phyloP scores from a whole-genome alignment of 2,888 invertebrate genomes.

The Lithophane leautieri region DNA sequence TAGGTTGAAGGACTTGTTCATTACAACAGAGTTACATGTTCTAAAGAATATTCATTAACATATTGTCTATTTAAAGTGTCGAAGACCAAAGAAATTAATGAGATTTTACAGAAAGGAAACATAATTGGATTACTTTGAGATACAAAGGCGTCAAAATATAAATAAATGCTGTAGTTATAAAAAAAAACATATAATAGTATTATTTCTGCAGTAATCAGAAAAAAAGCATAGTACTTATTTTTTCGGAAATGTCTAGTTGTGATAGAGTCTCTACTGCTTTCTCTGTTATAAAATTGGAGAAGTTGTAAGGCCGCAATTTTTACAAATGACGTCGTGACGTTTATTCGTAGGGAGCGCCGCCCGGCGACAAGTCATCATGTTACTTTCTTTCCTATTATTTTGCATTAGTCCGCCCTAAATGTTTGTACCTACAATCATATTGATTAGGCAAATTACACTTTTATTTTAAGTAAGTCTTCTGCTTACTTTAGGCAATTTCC shows the following conservation, averaged over 20 bases:
- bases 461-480: conserved; percentile 49
- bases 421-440: conserved; percentile 75
- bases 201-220: background rate
- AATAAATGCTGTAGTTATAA: conserved; percentile 18
- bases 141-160: conserved; percentile 19
- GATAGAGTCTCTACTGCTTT: conserved; percentile 70
- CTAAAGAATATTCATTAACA: background rate
- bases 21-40: background rate
- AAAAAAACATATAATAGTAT: background rate
- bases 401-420: conserved; percentile 80
- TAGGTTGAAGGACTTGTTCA: background rate
- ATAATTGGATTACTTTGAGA: background rate
- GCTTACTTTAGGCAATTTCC: conserved; percentile 33
- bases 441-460: conserved; percentile 75
- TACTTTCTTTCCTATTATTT: conserved; percentile 89
- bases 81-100: background rate
- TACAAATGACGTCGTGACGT: conserved; percentile 90
- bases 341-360: conserved; percentile 87
- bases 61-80: background rate
- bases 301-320: conserved; percentile 89
- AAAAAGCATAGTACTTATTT: background rate
- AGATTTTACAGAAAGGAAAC: conserved; percentile 16
- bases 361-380: conserved; percentile 89
- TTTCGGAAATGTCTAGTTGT: conserved; percentile 4
- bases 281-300: conserved; percentile 85